These are phyloP conservation scores for Arothron firmamentum DNA, from an alignment of 2,113 vertebrate species.

Conservation along the genomic window DNA sequence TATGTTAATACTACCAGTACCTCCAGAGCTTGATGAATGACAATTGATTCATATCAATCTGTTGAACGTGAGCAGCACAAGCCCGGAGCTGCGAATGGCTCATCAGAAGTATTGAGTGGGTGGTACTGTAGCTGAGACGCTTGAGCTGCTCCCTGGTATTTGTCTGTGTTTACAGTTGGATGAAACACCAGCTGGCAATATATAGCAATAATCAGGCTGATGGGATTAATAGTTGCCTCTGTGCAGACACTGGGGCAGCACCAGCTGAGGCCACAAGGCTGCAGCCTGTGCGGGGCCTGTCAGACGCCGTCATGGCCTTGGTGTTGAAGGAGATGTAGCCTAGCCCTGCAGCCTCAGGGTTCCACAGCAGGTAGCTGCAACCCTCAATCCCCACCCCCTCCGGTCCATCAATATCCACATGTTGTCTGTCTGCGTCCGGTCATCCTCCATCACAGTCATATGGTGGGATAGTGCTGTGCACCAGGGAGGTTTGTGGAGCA, in stretches of 20 bases:
- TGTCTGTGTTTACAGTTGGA: conserved; percentile 61
- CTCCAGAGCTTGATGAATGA: conserved; percentile 50
- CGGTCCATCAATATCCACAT: background rate
- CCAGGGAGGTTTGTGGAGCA: conserved; percentile 21
- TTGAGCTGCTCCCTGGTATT: conserved; percentile 55
- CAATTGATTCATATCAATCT: conserved; percentile 61
- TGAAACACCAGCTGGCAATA: conserved; percentile 65
- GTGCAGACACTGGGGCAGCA: conserved; percentile 40
- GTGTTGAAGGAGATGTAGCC: conserved; percentile 70
- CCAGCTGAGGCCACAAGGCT: conserved; percentile 52
- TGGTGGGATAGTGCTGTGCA: conserved; percentile 20
- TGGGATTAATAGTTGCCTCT: conserved; percentile 53
- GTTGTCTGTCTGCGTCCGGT: background rate
- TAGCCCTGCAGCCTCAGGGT: conserved; percentile 45
- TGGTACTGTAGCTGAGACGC: conserved; percentile 34
- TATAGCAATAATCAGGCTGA: conserved; percentile 55
- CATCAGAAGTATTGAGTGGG: conserved; percentile 59
- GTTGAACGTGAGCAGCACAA: conserved; percentile 61
- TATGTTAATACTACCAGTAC: conserved; percentile 47
- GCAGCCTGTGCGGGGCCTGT: conserved; percentile 54
- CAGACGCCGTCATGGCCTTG: conserved; percentile 43
- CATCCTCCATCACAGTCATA: conserved; percentile 16
- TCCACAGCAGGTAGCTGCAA: conserved; percentile 25
- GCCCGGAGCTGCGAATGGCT: conserved; percentile 44
- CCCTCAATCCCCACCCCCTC: background rate